Percentiles rank a stretch among this genome's conserved stretches.
These are phyloP conservation scores for Tyto alba DNA, from an alignment of 2,113 vertebrate genomes.

Conservation along the genomic window DNA sequence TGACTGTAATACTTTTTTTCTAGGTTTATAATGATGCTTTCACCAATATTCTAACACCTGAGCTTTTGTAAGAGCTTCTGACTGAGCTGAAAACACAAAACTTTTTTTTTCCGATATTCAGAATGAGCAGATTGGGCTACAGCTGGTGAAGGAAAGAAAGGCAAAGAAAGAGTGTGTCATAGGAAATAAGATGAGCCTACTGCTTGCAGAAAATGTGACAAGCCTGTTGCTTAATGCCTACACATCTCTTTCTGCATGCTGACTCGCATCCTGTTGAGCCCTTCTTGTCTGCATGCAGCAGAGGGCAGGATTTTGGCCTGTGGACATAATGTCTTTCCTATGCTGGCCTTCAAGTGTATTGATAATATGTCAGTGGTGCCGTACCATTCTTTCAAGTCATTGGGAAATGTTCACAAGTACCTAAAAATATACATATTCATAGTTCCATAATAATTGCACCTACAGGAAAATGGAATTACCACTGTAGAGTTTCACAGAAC, in stretches of 20 bases:
- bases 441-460: not conserved
- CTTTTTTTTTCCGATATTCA: not conserved
- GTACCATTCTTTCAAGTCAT: not conserved
- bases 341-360: not conserved
- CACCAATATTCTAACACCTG: not conserved
- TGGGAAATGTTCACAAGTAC: not conserved
- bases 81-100: not conserved
- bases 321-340: not conserved
- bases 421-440: not conserved
- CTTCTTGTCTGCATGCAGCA: not conserved
- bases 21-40: not conserved
- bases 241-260: not conserved
- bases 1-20: not conserved
- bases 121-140: not conserved
- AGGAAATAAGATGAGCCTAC: not conserved
- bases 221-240: not conserved
- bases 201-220: not conserved
- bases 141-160: not conserved
- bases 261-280: not conserved
- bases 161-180: not conserved
- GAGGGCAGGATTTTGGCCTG: not conserved
- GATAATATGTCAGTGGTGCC: not conserved
- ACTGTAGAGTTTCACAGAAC: not conserved
- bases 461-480: not conserved
- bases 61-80: not conserved